Conservation (phyloP, 1,140 invertebrate species). For the Gonatopus flavifemur region DNA sequence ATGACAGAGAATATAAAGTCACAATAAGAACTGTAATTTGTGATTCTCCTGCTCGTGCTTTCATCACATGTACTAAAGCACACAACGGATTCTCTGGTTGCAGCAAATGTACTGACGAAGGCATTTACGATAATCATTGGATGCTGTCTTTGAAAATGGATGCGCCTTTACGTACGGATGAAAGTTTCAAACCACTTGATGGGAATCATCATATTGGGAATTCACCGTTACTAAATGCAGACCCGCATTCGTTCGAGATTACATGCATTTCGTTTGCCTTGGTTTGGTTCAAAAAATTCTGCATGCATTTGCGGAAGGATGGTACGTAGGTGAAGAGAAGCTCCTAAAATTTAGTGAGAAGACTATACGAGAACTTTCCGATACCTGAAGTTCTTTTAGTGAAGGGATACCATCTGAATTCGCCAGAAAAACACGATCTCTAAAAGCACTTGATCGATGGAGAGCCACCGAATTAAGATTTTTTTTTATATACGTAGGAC, state of each 20-base stretch:
- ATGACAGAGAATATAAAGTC: slow-evolving; percentile 1
- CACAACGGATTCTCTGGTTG: slow-evolving; percentile 14
- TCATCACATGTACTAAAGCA: slow-evolving; percentile 3
- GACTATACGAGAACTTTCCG: slow-evolving; percentile 7
- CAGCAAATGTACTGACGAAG: slow-evolving; percentile 31
- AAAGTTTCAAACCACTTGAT: slow-evolving; percentile 30
- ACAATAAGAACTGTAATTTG: slow-evolving; percentile 9
- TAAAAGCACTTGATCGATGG: no score
- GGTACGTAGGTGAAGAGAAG: background rate
- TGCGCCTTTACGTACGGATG: slow-evolving; percentile 25
- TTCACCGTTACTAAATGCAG: slow-evolving; percentile 28
- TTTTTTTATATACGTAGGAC: slow-evolving; percentile 50
- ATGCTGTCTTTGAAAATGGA: slow-evolving; percentile 26
- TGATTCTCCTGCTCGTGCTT: slow-evolving; percentile 8
- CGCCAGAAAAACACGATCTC: slow-evolving; percentile 17
- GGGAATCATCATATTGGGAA: slow-evolving; percentile 37
- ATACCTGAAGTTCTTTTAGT: slow-evolving; percentile 10
- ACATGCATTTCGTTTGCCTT: slow-evolving; percentile 51
- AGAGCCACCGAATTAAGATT: slow-evolving; percentile 41
- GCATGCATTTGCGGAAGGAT: slow-evolving; percentile 27
- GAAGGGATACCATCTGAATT: slow-evolving; percentile 30
- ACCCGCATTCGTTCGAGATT: slow-evolving; percentile 41
- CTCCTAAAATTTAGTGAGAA: background rate
- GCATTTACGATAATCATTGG: slow-evolving; percentile 22
- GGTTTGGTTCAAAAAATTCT: slow-evolving; percentile 47